Base-by-base conservation (phyloP, 2,888 invertebrate genomes). In the Eristalis pertinax region DNA sequence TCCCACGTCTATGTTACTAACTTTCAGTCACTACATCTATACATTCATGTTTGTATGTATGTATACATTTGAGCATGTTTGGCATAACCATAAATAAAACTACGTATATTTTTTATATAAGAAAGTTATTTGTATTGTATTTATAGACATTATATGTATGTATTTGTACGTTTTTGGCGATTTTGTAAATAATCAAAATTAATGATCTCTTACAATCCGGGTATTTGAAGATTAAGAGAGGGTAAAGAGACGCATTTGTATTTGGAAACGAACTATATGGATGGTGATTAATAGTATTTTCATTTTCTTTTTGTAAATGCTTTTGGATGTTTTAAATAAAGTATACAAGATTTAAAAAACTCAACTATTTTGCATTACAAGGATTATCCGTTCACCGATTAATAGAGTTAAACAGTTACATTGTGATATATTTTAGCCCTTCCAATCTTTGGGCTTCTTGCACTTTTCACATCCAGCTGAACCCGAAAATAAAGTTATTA, bases 31-130 rank as follows among this genome's bases (percentile, higher is more conserved):
- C 56, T 74, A 35, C 62, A 65, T 65, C 64, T 65, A 70, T 38
- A 11, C 11, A 64, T 22, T 11, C 22, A 38, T 35, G 19, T 50
- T 43, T n/a, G 19, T 65, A 22, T 58, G 19, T 65, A 22, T 58
- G 26, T 56, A 56, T 77, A 69, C 50, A 56, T 50, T 35, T 35
- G 35, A 62, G 43, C 50, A 68, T 78, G 70, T 67, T 29, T 13
- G 26, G 32, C 32, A 67, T 56, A 70, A 26, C 58, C 41, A 13
- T 74, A 63, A 68, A 58, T 38, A 58, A 24, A 70, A n/a, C 29
- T 73, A 65, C 60, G 15, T 81, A 81, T 81, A 73, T 81, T 81
- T 81, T 80, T 75, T 81, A 75, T 75, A 75, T 58, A 81, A 50
- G 29, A 69, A 58, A 74, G 63, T 64, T 74, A 81, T 64, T 74